Percentiles rank a stretch among this genome's conserved stretches.
Conservation (phyloP, 1,140 invertebrate species). For the Drosophila takahashii region DNA sequence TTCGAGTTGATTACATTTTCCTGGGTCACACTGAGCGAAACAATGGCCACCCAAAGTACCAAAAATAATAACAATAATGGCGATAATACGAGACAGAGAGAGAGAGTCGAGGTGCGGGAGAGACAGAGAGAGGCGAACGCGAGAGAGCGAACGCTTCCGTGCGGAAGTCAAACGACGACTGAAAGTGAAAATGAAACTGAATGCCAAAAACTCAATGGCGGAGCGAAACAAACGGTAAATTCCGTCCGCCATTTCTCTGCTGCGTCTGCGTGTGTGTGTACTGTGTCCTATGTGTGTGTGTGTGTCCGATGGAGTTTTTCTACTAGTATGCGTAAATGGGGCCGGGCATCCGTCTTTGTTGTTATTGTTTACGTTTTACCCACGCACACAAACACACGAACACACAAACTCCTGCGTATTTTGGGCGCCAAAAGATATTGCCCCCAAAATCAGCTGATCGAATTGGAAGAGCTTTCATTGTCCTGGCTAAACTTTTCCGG, state of each 20-base stretch:
- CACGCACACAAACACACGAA: constrained; percentile 12
- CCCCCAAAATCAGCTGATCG: constrained; percentile 54
- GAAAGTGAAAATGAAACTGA: constrained; percentile 71
- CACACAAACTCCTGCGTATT: constrained; percentile 1
- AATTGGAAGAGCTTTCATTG: constrained; percentile 1
- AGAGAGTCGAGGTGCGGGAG: constrained; percentile 13
- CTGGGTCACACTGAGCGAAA: constrained; percentile 3
- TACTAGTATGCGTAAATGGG: background rate
- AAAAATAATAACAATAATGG: constrained; percentile 21
- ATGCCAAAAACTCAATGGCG: constrained; percentile 18
- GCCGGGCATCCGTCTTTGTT: constrained; percentile 48
- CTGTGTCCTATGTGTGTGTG: constrained; percentile 5
- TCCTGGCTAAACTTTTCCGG: constrained; percentile 21
- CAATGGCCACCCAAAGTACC: constrained; percentile 17
- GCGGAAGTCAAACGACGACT: constrained; percentile 78
- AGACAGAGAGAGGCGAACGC: constrained; percentile 36
- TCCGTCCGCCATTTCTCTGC: constrained; percentile 28
- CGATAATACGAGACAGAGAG: constrained; percentile 9
- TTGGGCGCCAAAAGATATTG: constrained; percentile 27
- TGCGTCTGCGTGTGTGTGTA: constrained; percentile 51
- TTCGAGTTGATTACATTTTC: constrained; percentile 6
- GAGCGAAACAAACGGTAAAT: constrained; percentile 56
- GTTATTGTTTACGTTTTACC: constrained; percentile 70
- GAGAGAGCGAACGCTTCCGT: constrained; percentile 77
- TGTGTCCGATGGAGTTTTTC: constrained; percentile 17